Evolutionary conservation across 2,888 invertebrate species (phyloP), one percentile per base, ranked within the genome.

Genomic region (Elegia similella): DNA sequence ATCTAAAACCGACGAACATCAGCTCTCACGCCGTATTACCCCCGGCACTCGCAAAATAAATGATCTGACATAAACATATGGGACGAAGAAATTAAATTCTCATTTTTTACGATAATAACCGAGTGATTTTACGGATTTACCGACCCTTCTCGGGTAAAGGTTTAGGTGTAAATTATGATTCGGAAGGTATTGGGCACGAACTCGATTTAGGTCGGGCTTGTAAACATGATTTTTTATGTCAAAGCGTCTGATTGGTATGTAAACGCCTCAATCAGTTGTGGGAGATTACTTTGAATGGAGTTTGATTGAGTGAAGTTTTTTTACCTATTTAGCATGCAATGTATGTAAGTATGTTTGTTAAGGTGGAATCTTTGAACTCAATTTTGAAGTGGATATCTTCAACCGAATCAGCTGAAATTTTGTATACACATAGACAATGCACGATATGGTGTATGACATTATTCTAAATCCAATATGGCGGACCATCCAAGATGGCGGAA

Each of bases 31-130:
- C 34, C 44, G 44, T 44, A 55, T 55, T 55, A 55, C 29, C 34
- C 54, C 2, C 30, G 54, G 34, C 34, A 34, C 17, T 55, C 44
- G 44, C 54, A 55, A 46, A 55, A 55, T 47, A 55, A 55, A 55
- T 47, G 55, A 47, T 47, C 55, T 55, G 55, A 55, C 55, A 55
- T 47, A 47, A 47, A 55, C 46, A 47, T 55, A 55, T 55, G 55
- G 47, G 47, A 29, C 34, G 46, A 12, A 47, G 55, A 55, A 55
- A 55, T 55, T 55, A 55, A 55, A 55, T 46, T 55, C 55, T n/a
- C 55, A 55, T 55, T 47, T 55, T 55, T 55, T 47, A 47, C 42
- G 55, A 42, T 55, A 55, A 55, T 42, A 55, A 55, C 55, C 47
- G 34, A 55, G 47, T 55, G 55, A 55, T 47, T 55, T 55, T 42